Base-by-base conservation (phyloP, 1,140 invertebrate genomes). In the Drosophila melanica region DNA sequence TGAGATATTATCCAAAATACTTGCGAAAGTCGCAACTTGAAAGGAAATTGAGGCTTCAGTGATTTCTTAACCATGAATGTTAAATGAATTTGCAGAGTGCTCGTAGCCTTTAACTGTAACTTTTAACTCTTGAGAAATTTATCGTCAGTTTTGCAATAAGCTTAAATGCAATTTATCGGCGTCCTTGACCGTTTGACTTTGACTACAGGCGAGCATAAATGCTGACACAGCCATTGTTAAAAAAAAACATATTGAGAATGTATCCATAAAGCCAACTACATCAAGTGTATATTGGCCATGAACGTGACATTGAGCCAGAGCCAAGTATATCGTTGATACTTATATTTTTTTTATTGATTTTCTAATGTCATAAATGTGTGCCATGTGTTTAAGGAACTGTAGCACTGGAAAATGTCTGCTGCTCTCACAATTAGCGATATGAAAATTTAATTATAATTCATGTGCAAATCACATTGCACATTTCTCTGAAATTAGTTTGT, bases 201-300 rank as follows among this genome's bases (percentile, higher is more conserved):
- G 35, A 10, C 20, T 33, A 7, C 64, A 54, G 53, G 41, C 27
- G 64, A 73, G 68, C 64, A 33, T 59, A 45, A 54, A 37, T 47
- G 64, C 70, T 68, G 48, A 73, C 50, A 48, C 20, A 35, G 64
- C 35, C 54, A 47, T 53, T 58, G 30, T 39, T 47, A 33, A 59
- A 45, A 27, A 33, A 59, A 45, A 27, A 23, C 20, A 7, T 41
- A 58, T 45, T 37, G 37, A 50, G 42, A 72, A 44, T 58, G 33
- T 53, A 62, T 51, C 51, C 48, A 64, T 48, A 60, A 60, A 27
- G 8, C 27, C 20, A 18, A 42, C 55, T 30, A 35, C 33, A 35
- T 55, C 51, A 74, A 74, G 55, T 54, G 27, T 12, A 53, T 37
- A 59, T 37, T 62, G 59, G 37, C 72, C 58, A 63, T 75, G 66